A percentile compares a stretch with the other conserved stretches of the same genome.
These are phyloP conservation scores for Syngnathus acus DNA, from an alignment of 2,797 vertebrate genomes.

Conservation along the genomic window DNA sequence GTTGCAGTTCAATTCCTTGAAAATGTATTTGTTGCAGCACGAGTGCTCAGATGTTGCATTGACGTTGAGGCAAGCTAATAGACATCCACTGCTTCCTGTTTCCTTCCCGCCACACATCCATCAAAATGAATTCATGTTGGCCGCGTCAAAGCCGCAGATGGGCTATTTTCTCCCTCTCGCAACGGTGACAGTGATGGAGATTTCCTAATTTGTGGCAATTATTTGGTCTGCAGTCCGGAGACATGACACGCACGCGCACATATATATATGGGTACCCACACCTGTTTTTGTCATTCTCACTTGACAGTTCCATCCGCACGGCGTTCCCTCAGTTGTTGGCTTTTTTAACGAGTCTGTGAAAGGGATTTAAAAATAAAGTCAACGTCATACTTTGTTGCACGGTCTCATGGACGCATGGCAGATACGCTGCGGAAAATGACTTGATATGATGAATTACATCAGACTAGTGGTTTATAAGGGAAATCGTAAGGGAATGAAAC, in stretches of 20 bases:
- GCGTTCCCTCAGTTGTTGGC: conserved; percentile 30
- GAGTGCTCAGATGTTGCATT: conserved; percentile 47
- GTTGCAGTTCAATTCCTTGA: conserved; percentile 27
- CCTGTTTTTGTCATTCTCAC: conserved; percentile 65
- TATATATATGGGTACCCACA: conserved; percentile 17
- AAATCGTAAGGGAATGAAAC: not conserved
- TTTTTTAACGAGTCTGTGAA: conserved; percentile 23
- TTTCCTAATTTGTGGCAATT: conserved; percentile 66
- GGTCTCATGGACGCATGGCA: not conserved
- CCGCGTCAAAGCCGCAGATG: conserved; percentile 49
- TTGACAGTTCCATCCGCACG: conserved; percentile 45
- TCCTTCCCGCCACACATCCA: conserved; percentile 59
- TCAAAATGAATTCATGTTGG: conserved; percentile 72
- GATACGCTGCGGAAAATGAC: conserved; percentile 1
- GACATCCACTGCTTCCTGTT: conserved; percentile 58
- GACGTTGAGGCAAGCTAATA: conserved; percentile 60
- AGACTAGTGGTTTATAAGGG: not conserved
- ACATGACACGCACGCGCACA: conserved; percentile 46
- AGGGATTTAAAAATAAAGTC: conserved; percentile 37
- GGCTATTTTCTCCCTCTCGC: conserved; percentile 31
- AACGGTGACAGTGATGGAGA: conserved; percentile 64
- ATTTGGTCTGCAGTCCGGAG: conserved; percentile 58
- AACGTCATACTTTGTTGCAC: conserved; percentile 9
- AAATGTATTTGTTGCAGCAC: conserved; percentile 48
- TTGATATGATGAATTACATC: conserved; percentile 1